These are phyloP conservation scores for Hyposmocoma kahamanoa DNA, from an alignment of 1,140 invertebrate genomes.

Conservation along the genomic window DNA sequence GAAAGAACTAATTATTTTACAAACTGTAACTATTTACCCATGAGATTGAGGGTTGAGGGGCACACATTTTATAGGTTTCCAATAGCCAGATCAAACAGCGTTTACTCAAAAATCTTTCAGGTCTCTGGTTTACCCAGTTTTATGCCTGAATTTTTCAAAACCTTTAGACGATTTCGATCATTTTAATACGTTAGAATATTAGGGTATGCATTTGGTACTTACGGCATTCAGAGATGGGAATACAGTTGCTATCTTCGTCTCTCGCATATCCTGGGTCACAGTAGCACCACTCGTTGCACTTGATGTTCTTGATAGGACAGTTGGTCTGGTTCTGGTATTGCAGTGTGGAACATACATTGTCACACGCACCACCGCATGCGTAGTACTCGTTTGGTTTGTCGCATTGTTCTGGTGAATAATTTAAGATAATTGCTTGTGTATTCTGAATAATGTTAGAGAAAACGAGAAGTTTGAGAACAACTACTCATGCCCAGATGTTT, in stretches of 20 bases:
- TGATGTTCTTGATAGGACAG: conserved; percentile 58
- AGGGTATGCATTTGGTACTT: no score
- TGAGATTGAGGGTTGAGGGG: no score
- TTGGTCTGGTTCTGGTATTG: conserved; percentile 33
- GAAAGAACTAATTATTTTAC: no score
- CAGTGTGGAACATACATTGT: conserved; percentile 65
- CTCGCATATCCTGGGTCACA: conserved; percentile 67
- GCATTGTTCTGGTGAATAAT: conserved; percentile 18
- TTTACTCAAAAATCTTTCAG: no score
- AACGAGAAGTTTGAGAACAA: neutral
- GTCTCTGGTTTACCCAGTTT: no score
- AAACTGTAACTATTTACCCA: no score
- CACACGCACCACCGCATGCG: conserved; percentile 63
- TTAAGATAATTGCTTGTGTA: neutral
- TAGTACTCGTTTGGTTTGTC: conserved; percentile 40
- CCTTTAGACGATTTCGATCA: no score
- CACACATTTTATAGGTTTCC: no score
- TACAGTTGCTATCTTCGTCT: conserved; percentile 43
- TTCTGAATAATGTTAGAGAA: neutral
- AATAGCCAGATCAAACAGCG: no score
- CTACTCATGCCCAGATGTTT: neutral
- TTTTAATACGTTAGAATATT: no score
- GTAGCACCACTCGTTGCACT: conserved; percentile 68
- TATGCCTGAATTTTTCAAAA: no score
- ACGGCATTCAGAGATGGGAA: no score